These are phyloP conservation scores for Drosophila tripunctata DNA, from an alignment of 2,888 invertebrate genomes.

Conservation along the genomic window DNA sequence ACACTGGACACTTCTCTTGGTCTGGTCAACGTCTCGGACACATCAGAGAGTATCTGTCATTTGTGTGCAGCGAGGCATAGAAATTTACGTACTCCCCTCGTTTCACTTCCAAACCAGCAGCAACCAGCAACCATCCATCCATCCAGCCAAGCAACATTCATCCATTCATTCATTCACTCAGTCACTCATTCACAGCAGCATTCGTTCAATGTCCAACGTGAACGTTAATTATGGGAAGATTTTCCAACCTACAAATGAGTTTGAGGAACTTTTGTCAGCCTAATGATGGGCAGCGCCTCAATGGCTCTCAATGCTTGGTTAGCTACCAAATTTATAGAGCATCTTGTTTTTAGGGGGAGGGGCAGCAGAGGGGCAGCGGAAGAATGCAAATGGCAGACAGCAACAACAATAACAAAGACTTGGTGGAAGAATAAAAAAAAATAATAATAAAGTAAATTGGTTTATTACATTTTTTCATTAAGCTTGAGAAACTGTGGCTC, in stretches of 20 bases:
- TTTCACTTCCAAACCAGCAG: too few relatives aligned
- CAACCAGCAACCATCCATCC: constrained; percentile 15
- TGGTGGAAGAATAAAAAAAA: not conserved
- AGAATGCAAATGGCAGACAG: constrained; percentile 54
- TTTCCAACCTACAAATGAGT: constrained; percentile 71
- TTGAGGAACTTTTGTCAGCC: constrained; percentile 71
- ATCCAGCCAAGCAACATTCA: not conserved
- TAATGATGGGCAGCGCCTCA: constrained; percentile 69
- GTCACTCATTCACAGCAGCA: constrained; percentile 37
- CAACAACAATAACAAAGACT: constrained; percentile 23
- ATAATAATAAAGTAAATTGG: constrained; percentile 57
- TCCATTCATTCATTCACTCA: constrained; percentile 28
- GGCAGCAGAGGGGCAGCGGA: constrained; percentile 23
- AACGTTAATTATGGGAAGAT: constrained; percentile 78
- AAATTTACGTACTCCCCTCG: constrained; percentile 48
- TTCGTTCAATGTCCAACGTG: constrained; percentile 26
- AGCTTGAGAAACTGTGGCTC: constrained; percentile 34
- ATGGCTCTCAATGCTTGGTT: constrained; percentile 63
- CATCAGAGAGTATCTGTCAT: constrained; percentile 52
- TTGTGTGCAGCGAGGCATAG: constrained; percentile 76
- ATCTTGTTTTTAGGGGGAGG: constrained; percentile 3
- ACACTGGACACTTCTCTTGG: constrained; percentile 51
- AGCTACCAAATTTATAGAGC: constrained; percentile 66
- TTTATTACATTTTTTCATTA: constrained; percentile 76
- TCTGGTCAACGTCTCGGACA: constrained; percentile 32